phyloP scores from a whole-genome alignment of 2,888 invertebrate genomes.

The Coelogynopora nodosa region DNA sequence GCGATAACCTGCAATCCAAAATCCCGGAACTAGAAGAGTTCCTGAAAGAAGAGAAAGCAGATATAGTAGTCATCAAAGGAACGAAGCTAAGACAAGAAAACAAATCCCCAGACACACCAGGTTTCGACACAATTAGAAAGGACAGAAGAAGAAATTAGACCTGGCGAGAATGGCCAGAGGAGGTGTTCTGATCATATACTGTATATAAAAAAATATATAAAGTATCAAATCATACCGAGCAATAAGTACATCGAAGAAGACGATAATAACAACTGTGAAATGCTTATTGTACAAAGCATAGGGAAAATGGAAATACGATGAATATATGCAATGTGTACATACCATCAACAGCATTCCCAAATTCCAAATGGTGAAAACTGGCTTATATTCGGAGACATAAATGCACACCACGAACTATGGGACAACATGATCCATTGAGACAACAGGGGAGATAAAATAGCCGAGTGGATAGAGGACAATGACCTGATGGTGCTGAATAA shows the following conservation, averaged over 20 bases:
- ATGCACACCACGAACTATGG: slow-evolving; percentile 6
- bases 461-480: slow-evolving; percentile 7
- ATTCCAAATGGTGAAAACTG: not conserved
- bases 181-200: not conserved
- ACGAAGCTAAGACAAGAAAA: slow-evolving; percentile 16
- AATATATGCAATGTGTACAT: not conserved
- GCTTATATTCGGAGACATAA: not conserved
- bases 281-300: not conserved
- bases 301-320: not conserved
- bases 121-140: not conserved
- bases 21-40: slow-evolving; percentile 6
- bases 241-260: not conserved
- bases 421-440: not conserved
- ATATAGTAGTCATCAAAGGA: not conserved
- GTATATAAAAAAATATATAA: not conserved
- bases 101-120: not conserved
- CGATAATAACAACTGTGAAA: not conserved
- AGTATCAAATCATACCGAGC: not conserved
- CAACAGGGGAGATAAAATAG: not conserved
- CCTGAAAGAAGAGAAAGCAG: not conserved
- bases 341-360: not conserved
- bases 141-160: slow-evolving; percentile 21
- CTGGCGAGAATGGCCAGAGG: slow-evolving; percentile 24
- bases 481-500: not conserved
- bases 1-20: slow-evolving; percentile 6